phyloP scores from a whole-genome alignment of 2,888 invertebrate genomes.

The Cantharis flavilabris region DNA sequence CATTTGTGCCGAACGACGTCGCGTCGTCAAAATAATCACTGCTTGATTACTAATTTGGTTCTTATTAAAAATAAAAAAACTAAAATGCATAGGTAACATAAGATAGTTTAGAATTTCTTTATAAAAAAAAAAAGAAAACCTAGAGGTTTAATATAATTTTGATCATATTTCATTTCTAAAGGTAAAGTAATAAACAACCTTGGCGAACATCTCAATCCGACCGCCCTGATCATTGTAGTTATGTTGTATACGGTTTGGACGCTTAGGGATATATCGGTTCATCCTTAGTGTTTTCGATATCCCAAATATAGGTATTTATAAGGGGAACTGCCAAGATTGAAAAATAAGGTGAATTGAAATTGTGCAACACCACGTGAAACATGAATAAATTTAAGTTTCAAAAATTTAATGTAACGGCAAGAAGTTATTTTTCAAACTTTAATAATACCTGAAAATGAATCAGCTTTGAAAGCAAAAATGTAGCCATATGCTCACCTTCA shows the following conservation, averaged over 20 bases:
- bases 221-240: constrained; percentile 27
- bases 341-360: constrained; percentile 8
- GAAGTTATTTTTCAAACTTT: not conserved
- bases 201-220: constrained; percentile 23
- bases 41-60: no score
- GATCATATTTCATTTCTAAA: constrained; percentile 24
- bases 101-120: not conserved
- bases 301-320: constrained; percentile 19
- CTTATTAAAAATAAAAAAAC: no score
- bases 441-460: not conserved
- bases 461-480: not conserved
- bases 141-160: constrained; percentile 19
- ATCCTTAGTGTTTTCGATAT: constrained; percentile 21
- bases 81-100: no score
- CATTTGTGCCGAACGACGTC: not conserved
- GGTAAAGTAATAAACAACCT: constrained; percentile 26
- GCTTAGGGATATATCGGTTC: constrained; percentile 23
- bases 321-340: constrained; percentile 11
- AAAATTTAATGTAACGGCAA: not conserved
- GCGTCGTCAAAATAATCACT: no score
- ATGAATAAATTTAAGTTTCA: not conserved
- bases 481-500: constrained; percentile 4
- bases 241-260: constrained; percentile 22
- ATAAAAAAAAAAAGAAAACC: not conserved
- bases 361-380: not conserved